A percentile compares a stretch with the other conserved stretches of the same genome.
Evolutionary conservation across 2,113 vertebrate genomes (phyloP).

Genomic region (Romanogobio albipinnatus): DNA sequence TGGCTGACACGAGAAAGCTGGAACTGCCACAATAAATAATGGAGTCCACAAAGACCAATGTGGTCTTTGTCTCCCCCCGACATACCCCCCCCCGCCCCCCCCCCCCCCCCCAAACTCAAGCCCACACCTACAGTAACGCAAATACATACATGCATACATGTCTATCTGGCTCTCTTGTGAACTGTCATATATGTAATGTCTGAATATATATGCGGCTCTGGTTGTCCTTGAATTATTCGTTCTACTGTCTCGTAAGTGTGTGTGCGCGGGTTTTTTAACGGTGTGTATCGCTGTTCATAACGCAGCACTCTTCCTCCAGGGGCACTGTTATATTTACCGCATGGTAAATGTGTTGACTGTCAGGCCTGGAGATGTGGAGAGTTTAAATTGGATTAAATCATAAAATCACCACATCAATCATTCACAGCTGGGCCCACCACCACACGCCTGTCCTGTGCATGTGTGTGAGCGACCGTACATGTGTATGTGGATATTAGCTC

Average conservation of each 20-base stretch:
- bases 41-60: conserved; percentile 40
- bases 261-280: conserved; percentile 2
- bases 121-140: neutral
- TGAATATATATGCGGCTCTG: conserved; percentile 29
- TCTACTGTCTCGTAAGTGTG: conserved; percentile 13
- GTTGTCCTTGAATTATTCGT: conserved; percentile 40
- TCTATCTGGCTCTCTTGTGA: neutral
- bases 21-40: conserved; percentile 51
- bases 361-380: conserved; percentile 56
- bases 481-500: conserved; percentile 37
- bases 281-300: conserved; percentile 45
- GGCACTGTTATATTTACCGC: conserved; percentile 53
- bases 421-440: conserved; percentile 50
- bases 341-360: conserved; percentile 57
- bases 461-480: conserved; percentile 40
- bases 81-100: neutral
- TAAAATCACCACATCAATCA: conserved; percentile 61
- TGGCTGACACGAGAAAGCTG: conserved; percentile 39
- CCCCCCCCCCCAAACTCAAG: neutral
- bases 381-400: conserved; percentile 60
- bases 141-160: neutral
- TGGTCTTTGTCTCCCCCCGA: conserved; percentile 8
- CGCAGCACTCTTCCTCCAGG: conserved; percentile 44
- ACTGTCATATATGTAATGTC: conserved; percentile 33
- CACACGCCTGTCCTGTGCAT: conserved; percentile 33